Conservation (phyloP, 2,888 invertebrate genomes). For the Macroteleia sp. region DNA sequence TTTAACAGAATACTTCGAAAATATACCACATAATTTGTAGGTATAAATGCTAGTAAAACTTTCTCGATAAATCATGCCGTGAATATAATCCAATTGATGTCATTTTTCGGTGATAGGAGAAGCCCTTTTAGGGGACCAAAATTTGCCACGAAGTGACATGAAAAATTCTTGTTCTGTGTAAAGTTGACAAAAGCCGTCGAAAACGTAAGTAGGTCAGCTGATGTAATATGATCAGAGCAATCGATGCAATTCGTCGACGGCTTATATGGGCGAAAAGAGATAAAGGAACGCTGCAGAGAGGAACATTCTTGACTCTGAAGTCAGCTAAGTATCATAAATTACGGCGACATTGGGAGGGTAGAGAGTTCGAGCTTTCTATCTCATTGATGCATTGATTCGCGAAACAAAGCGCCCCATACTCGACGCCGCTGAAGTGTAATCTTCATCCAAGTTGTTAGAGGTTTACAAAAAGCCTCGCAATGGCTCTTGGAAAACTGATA, state of each 20-base stretch:
- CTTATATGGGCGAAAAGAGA: slow-evolving; percentile 53
- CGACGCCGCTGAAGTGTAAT: too few relatives aligned
- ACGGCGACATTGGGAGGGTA: slow-evolving; percentile 43
- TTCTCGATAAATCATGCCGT: slow-evolving; percentile 30
- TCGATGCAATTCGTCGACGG: slow-evolving; percentile 55
- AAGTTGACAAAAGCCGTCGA: slow-evolving; percentile 50
- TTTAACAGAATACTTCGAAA: slow-evolving; percentile 6
- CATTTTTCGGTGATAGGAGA: background rate
- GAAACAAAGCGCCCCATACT: too few relatives aligned
- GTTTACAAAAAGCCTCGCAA: too few relatives aligned
- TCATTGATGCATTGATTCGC: slow-evolving; percentile 63
- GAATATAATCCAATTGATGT: slow-evolving; percentile 29
- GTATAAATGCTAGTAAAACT: slow-evolving; percentile 8
- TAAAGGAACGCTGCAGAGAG: slow-evolving; percentile 45
- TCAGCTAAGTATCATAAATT: slow-evolving; percentile 62
- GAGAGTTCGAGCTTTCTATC: slow-evolving; percentile 50
- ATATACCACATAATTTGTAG: slow-evolving; percentile 15
- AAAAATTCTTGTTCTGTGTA: slow-evolving; percentile 36
- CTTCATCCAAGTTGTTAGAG: too few relatives aligned
- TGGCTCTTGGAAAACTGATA: too few relatives aligned
- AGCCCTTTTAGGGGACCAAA: slow-evolving; percentile 9
- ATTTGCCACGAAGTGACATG: slow-evolving; percentile 30
- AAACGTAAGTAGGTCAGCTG: slow-evolving; percentile 48
- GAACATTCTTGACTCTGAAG: slow-evolving; percentile 52
- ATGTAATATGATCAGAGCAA: slow-evolving; percentile 60